phyloP scores from a whole-genome alignment of 2,113 vertebrate genomes.

The Scomber japonicus region DNA sequence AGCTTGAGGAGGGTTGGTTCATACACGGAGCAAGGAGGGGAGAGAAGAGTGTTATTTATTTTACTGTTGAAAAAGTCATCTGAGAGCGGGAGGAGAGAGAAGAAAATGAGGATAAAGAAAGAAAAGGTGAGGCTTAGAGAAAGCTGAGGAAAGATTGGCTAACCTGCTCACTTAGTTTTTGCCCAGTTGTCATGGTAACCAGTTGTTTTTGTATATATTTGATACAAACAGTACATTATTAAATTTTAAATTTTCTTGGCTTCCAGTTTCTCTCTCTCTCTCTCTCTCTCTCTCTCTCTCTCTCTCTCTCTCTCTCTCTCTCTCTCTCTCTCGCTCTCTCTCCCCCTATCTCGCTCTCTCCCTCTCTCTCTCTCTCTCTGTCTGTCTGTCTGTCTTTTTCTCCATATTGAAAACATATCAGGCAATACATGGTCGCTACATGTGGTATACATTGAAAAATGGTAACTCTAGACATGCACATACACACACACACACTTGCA shows the following conservation, averaged over 20 bases:
- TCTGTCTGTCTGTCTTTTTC: constrained; percentile 17
- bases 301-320: constrained; percentile 18
- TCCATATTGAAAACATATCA: constrained; percentile 77
- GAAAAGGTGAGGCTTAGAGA: constrained; percentile 50
- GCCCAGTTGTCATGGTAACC: constrained; percentile 44
- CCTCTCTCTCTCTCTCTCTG: constrained; percentile 24
- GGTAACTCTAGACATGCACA: constrained; percentile 65
- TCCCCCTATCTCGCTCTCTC: constrained; percentile 17
- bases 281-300: constrained; percentile 30
- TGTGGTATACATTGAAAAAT: constrained; percentile 76
- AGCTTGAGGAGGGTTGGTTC: constrained; percentile 46
- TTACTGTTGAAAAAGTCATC: constrained; percentile 52
- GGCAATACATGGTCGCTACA: constrained; percentile 62
- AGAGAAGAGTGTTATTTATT: constrained; percentile 61
- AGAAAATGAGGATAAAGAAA: constrained; percentile 33
- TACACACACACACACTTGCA: constrained; percentile 20
- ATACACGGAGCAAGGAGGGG: constrained; percentile 24
- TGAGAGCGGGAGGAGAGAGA: constrained; percentile 34
- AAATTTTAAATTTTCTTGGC: constrained; percentile 32
- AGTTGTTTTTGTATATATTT: constrained; percentile 56
- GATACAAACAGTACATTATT: constrained; percentile 57
- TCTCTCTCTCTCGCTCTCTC: constrained; percentile 28
- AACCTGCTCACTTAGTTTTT: not conserved
- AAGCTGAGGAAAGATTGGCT: not conserved
- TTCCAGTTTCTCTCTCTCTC: constrained; percentile 30